Evolutionary conservation across 2,888 invertebrate genomes (phyloP).

Genomic region (Sarcophaga carnaria): DNA sequence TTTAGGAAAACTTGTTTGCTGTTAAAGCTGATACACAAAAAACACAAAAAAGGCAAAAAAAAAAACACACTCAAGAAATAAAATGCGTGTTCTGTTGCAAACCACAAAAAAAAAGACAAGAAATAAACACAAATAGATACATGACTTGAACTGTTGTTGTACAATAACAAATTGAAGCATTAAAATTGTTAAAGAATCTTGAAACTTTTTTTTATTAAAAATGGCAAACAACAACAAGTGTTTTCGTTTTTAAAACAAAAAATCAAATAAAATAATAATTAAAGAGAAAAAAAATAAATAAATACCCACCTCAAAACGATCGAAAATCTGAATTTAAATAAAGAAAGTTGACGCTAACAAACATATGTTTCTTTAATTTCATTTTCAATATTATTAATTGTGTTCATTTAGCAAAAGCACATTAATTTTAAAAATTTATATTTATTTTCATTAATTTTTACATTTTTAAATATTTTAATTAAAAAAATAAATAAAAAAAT

Average conservation of each 20-base stretch:
- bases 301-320: too few relatives aligned
- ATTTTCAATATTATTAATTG: too few relatives aligned
- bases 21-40: slow-evolving; percentile 39
- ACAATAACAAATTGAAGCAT: slow-evolving; percentile 26
- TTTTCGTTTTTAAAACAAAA: slow-evolving; percentile 17
- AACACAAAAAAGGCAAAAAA: not conserved
- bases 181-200: not conserved
- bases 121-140: not conserved
- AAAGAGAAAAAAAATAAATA: too few relatives aligned
- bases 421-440: too few relatives aligned
- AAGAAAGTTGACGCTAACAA: too few relatives aligned
- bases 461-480: too few relatives aligned
- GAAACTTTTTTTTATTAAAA: slow-evolving; percentile 17
- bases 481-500: too few relatives aligned
- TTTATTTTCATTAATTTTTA: too few relatives aligned
- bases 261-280: too few relatives aligned
- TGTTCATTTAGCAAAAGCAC: too few relatives aligned
- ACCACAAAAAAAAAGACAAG: not conserved
- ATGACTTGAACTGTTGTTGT: not conserved
- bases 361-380: too few relatives aligned
- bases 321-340: too few relatives aligned
- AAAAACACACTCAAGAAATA: slow-evolving; percentile 7
- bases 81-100: slow-evolving; percentile 41
- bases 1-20: slow-evolving; percentile 79
- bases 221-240: slow-evolving; percentile 6